A percentile compares a stretch with the other conserved stretches of the same genome.
phyloP scores from a whole-genome alignment of 2,797 vertebrate species.

The Alosa sapidissima region DNA sequence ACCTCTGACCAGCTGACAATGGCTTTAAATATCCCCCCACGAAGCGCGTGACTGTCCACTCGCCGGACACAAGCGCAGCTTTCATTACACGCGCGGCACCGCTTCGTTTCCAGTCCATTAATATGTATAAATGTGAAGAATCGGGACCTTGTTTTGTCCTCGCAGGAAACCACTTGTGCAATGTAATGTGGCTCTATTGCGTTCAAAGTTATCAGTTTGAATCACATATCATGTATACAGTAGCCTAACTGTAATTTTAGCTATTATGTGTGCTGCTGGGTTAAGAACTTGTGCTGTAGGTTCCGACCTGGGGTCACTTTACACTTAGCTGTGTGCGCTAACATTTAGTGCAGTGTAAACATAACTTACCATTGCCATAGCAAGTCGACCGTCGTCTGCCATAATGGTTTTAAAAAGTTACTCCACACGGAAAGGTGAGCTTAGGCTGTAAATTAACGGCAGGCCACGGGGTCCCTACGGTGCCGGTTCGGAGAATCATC shows the following conservation, averaged over 20 bases:
- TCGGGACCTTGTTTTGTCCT: neutral
- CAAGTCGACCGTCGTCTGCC: neutral
- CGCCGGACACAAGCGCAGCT: neutral
- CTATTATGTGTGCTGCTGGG: neutral
- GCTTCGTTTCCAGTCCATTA: slow-evolving; percentile 9
- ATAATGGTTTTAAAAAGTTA: neutral
- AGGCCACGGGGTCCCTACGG: neutral
- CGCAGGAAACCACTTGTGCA: neutral
- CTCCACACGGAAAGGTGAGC: neutral
- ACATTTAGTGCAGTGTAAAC: neutral
- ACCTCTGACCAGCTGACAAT: slow-evolving; percentile 19
- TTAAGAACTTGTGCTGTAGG: neutral
- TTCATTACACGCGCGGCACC: slow-evolving; percentile 1
- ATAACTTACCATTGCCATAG: neutral
- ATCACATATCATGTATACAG: neutral
- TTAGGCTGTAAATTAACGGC: neutral
- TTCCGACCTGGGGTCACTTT: neutral
- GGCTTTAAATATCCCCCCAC: slow-evolving; percentile 24
- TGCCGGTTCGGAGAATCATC: neutral
- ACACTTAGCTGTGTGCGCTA: neutral
- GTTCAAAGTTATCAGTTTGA: neutral
- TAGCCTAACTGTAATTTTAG: neutral
- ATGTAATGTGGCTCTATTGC: neutral
- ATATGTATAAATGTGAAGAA: slow-evolving; percentile 20
- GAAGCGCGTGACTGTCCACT: slow-evolving; percentile 12